Evolutionary conservation across 2,113 vertebrate genomes (phyloP).

Genomic region (Dipodomys stephensi): DNA sequence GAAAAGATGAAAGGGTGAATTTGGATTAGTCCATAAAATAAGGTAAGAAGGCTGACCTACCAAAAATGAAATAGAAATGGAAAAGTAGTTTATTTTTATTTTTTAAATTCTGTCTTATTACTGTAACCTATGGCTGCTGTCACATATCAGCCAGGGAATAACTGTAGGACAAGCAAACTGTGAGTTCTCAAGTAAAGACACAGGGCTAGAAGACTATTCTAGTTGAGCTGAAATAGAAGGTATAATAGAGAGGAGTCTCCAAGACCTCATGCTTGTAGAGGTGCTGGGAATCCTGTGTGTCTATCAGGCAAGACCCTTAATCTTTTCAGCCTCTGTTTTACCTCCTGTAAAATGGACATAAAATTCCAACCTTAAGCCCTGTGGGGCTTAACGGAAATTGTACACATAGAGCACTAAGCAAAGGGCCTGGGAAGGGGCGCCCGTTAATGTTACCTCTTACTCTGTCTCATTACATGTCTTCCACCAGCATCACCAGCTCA

Average conservation of each 20-base stretch:
- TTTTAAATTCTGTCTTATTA: background rate
- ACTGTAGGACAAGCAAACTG: background rate
- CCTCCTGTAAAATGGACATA: background rate
- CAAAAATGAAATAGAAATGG: background rate
- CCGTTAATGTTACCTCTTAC: background rate
- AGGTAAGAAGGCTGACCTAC: background rate
- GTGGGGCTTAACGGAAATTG: background rate
- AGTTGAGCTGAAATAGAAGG: background rate
- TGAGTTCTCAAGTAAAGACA: background rate
- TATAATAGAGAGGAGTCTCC: background rate
- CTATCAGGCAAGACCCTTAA: background rate
- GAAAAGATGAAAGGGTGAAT: background rate
- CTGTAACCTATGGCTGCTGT: too few relatives aligned
- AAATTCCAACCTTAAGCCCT: background rate
- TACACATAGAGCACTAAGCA: background rate
- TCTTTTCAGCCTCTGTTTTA: conserved; percentile 8
- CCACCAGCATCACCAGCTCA: background rate
- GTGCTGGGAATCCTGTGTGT: background rate
- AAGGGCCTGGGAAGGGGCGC: background rate
- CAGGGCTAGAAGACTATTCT: background rate
- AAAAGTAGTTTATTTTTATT: background rate
- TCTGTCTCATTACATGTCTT: background rate
- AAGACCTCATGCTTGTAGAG: background rate
- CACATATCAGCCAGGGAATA: background rate
- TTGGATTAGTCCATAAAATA: conserved; percentile 19